A percentile compares a stretch with the other conserved stretches of the same genome.
Conservation (phyloP, 1,140 invertebrate species). For the Drosophila pallidifrons region DNA sequence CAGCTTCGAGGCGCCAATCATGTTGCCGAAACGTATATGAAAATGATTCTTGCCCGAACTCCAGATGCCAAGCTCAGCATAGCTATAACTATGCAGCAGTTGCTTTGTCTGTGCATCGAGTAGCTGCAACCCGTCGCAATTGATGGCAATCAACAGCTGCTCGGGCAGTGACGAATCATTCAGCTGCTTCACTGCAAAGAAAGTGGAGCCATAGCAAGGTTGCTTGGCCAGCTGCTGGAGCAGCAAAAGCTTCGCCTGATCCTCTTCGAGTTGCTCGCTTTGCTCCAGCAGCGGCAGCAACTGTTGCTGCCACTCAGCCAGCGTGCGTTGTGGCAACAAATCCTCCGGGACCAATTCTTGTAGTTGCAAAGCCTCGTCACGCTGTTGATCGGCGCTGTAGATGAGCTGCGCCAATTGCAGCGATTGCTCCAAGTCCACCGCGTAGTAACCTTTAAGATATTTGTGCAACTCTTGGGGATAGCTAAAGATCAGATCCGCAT, state of each 20-base stretch:
- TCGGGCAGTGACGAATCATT: constrained; percentile 94
- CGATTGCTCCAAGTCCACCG: constrained; percentile 92
- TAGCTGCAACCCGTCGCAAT: constrained; percentile 94
- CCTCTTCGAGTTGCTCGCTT: constrained; percentile 87
- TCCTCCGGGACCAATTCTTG: constrained; percentile 91
- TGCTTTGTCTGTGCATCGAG: constrained; percentile 95
- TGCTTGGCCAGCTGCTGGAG: constrained; percentile 92
- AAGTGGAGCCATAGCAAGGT: constrained; percentile 97
- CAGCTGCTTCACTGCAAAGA: constrained; percentile 97
- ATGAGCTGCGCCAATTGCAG: constrained; percentile 92
- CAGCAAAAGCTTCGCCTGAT: constrained; percentile 94
- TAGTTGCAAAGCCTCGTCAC: constrained; percentile 88
- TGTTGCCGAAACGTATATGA: constrained; percentile 96
- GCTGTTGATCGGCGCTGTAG: constrained; percentile 87
- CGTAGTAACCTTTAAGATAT: constrained; percentile 95
- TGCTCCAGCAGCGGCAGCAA: constrained; percentile 86
- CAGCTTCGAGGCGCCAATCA: constrained; percentile 93
- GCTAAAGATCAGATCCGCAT: constrained; percentile 97
- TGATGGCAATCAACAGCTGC: constrained; percentile 95
- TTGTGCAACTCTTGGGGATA: constrained; percentile 98
- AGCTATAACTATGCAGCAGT: constrained; percentile 89
- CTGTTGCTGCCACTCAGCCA: constrained; percentile 93
- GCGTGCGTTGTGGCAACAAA: constrained; percentile 89
- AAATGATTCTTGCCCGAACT: constrained; percentile 97
- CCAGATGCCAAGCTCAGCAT: constrained; percentile 96